These are phyloP conservation scores for Indicator maculatus DNA, from an alignment of 2,113 vertebrate species.

Conservation along the genomic window DNA sequence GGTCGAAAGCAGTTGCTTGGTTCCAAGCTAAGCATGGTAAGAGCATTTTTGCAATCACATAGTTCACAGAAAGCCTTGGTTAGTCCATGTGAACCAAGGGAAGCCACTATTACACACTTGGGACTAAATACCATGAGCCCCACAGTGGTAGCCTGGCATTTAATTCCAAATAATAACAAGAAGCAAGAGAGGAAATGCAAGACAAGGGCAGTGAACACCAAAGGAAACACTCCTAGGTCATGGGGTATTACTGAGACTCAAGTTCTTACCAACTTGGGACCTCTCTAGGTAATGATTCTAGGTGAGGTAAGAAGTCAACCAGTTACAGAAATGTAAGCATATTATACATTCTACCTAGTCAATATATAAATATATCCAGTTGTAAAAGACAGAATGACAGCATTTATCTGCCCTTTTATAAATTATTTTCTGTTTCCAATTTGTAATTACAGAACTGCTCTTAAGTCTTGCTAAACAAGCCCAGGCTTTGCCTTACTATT, in stretches of 20 bases:
- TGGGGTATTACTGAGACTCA: accelerated
- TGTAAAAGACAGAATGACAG: not conserved
- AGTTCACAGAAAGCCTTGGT: not conserved
- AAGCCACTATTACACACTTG: not conserved
- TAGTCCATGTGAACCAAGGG: not conserved
- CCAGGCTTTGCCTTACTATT: not conserved
- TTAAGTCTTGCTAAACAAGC: not conserved
- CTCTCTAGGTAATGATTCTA: not conserved
- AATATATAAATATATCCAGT: not conserved
- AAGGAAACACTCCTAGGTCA: not conserved
- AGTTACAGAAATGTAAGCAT: not conserved
- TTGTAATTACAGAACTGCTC: not conserved
- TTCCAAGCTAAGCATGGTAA: not conserved
- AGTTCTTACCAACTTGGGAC: not conserved
- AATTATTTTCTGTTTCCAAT: conserved; percentile 4
- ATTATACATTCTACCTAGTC: not conserved
- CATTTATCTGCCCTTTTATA: not conserved
- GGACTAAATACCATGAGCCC: not conserved
- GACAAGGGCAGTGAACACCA: not conserved
- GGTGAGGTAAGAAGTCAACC: not conserved
- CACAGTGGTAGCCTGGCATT: not conserved
- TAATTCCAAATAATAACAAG: not conserved
- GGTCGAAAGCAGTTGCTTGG: not conserved
- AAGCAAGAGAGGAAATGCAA: not conserved
- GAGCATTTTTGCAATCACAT: not conserved